Evolutionary conservation across 2,113 vertebrate genomes (phyloP).

Genomic region (Leucoraja erinaceus): DNA sequence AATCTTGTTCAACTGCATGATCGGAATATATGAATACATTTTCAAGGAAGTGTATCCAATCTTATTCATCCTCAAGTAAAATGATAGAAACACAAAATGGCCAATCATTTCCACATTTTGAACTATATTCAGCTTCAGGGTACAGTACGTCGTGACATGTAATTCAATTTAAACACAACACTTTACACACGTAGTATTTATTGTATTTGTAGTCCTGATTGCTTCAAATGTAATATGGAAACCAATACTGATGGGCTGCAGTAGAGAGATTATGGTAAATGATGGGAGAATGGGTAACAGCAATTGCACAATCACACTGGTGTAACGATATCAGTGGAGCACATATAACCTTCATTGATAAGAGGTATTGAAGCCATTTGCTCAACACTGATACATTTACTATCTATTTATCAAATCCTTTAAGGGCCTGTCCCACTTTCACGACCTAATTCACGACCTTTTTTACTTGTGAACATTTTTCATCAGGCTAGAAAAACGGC

Average conservation of each 20-base stretch:
- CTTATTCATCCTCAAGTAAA: background rate
- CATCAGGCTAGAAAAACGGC: too few relatives aligned
- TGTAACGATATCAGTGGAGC: background rate
- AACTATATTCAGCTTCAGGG: background rate
- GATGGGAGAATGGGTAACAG: background rate
- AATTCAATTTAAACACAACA: slow-evolving; percentile 10
- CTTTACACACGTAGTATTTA: background rate
- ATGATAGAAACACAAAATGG: background rate
- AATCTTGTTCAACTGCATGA: background rate
- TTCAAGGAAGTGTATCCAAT: background rate
- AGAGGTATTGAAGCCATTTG: background rate
- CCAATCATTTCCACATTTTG: background rate
- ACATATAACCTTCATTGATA: background rate
- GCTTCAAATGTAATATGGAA: background rate
- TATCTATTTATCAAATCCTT: too few relatives aligned
- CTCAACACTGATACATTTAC: background rate
- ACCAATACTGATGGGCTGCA: background rate
- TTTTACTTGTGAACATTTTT: too few relatives aligned
- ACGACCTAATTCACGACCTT: too few relatives aligned
- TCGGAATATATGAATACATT: background rate
- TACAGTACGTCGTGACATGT: background rate
- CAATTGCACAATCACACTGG: background rate
- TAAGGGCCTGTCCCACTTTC: too few relatives aligned
- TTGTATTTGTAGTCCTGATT: background rate
- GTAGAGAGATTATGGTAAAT: background rate